Evolutionary conservation across 2,888 invertebrate genomes (phyloP), one percentile per base, ranked within the genome.

Genomic region (Drosophila cyrtoloma): DNA sequence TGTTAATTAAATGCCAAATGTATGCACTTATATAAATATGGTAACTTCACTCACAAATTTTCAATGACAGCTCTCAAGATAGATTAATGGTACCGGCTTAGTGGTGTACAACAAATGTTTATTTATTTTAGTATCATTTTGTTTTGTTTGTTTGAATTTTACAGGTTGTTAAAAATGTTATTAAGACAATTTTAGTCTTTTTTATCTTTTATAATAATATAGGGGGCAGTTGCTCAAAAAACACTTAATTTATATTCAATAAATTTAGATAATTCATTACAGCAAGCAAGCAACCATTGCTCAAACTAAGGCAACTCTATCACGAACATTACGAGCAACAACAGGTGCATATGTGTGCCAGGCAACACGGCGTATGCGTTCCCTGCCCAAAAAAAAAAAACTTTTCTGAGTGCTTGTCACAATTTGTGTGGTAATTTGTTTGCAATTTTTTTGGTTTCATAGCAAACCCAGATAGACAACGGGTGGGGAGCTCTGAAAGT

Each of bases 371-470:
- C 83, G 80, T 77, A 73, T 82, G 69, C 42, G 59, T 64, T 65
- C 64, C 12, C 35, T 55, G 47, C 37, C 42, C 28, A 37, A 39
- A 50, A 33, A 28, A 19, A 22, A 42, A 10, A 59, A 76, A 74
- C 47, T 72, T 82, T 70, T 56, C 37, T 50, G 62, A 58, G 56
- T 51, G 72, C 47, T 64, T 79, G 81, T 81, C 82, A 75, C 75
- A 82, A 81, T 82, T 79, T 82, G 73, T 82, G 81, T 65, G 79
- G 82, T 81, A 75, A 79, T 82, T 74, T 81, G 80, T 82, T 81
- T 70, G 79, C 62, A 58, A 37, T 81, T 63, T 76, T 71, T 69
- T 71, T 52, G 71, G 52, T 39, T 72, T 55, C 33, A 37, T 32
- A 44, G 39, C 32, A 47, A 50, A 55, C 55, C 22, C 12, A 16